phyloP scores from a whole-genome alignment of 2,797 vertebrate genomes.

The Gymnothorax javanicus region DNA sequence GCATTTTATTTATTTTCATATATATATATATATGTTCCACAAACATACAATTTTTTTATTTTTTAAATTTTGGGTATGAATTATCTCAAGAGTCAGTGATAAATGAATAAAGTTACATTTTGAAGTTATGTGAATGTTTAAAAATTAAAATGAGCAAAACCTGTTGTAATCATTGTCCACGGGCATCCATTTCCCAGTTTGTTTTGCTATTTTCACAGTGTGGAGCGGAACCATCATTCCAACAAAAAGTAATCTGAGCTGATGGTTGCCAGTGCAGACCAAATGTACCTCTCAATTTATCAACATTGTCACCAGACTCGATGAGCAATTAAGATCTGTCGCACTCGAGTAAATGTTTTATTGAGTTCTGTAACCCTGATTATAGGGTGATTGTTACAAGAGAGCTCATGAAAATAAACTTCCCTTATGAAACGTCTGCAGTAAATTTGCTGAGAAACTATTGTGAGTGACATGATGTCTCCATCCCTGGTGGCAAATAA shows the following conservation, averaged over 20 bases:
- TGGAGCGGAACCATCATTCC: background rate
- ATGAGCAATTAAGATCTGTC: constrained; percentile 17
- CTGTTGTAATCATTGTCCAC: background rate
- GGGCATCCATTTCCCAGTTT: background rate
- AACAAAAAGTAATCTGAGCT: background rate
- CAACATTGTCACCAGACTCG: constrained; percentile 10
- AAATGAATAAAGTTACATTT: too few species aligned
- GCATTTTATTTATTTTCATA: too few species aligned
- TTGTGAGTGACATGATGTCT: background rate
- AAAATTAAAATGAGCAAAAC: background rate
- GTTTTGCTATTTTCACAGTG: background rate
- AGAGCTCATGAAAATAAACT: constrained; percentile 22
- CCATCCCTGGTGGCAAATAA: background rate
- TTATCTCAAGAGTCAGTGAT: too few species aligned
- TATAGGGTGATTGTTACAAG: background rate
- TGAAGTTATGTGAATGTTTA: too few species aligned
- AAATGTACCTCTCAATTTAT: background rate
- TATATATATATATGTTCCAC: too few species aligned
- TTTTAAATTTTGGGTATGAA: too few species aligned
- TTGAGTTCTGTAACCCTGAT: constrained; percentile 17
- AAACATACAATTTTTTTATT: too few species aligned
- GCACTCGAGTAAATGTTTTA: constrained; percentile 16
- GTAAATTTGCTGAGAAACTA: background rate
- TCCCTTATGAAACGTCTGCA: background rate
- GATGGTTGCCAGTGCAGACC: background rate